Base-by-base conservation (phyloP, 2,888 invertebrate genomes). In the Melinaea marsaeus region DNA sequence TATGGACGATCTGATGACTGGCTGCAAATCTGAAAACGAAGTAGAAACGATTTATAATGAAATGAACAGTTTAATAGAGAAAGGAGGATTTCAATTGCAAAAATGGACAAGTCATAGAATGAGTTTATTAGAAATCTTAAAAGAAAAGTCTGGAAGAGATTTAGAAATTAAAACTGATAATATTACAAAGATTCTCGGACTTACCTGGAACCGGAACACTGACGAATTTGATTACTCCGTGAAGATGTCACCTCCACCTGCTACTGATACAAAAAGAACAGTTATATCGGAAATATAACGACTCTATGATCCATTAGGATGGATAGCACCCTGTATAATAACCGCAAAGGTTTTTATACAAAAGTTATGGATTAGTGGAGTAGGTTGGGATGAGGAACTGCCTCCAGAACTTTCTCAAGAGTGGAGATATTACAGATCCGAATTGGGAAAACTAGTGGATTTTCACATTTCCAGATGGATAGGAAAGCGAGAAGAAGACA, bases 1-100 rank as follows among this genome's bases (percentile, higher is more conserved):
- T 58, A 67, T 74, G 63, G 72, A 74, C 54, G 70, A 74, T 13
- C 48, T 75, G 4, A 69, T 75, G 68, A 67, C 72, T 0, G 73
- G 75, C 13, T 69, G 67, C 55, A 42, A 71, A 13, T 65, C 65
- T 42, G 32, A 74, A 58, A 62, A 70, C 67, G 65, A 72, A 58
- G 72, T 66, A 42, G 37, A 71, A 45, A 56, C 56, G 3, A 37
- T 76, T 13, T 63, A 66, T 54, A 60, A 72, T 32, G 68, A 78
- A 63, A 67, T 76, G 32, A 75, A 68, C 4, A 62, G 61, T 13
- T 37, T 4, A 37, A 37, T 6, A 37, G 37, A n/a, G n/a, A 37
- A 37, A 37, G 37, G 37, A 37, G 37, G 37, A 37, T 37, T 37
- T 37, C 37, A 37, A 37, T 37, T 37, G 37, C 37, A 37, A 37